These are phyloP conservation scores for Cynoglossus semilaevis DNA, from an alignment of 2,113 vertebrate species.

Conservation along the genomic window DNA sequence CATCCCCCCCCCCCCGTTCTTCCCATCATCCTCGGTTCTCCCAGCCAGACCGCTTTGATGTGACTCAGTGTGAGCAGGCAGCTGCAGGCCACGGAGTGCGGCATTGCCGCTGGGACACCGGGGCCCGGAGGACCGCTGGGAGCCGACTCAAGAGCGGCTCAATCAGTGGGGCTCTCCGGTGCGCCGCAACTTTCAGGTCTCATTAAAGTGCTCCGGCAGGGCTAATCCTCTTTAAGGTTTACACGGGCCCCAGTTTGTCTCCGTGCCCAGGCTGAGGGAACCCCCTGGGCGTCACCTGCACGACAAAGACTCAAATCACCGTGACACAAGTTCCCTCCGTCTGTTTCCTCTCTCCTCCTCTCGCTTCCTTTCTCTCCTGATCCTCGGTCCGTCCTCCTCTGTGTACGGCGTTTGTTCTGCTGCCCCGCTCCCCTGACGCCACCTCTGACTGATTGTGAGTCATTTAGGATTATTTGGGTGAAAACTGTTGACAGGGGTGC, in stretches of 20 bases:
- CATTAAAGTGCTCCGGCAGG: slow-evolving; percentile 86
- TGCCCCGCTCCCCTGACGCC: slow-evolving; percentile 59
- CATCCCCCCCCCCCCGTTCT: slow-evolving; percentile 19
- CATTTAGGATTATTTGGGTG: slow-evolving; percentile 74
- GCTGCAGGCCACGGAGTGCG: slow-evolving; percentile 55
- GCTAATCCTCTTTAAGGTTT: slow-evolving; percentile 94
- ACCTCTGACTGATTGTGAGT: slow-evolving; percentile 67
- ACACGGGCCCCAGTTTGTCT: slow-evolving; percentile 85
- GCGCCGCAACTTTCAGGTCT: slow-evolving; percentile 84
- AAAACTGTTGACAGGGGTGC: slow-evolving; percentile 72
- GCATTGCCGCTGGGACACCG: slow-evolving; percentile 53
- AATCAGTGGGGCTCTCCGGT: slow-evolving; percentile 79
- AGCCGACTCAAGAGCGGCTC: slow-evolving; percentile 78
- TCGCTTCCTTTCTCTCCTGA: slow-evolving; percentile 23
- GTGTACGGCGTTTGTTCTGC: slow-evolving; percentile 43
- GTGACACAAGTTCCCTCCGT: slow-evolving; percentile 65
- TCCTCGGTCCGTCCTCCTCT: slow-evolving; percentile 25
- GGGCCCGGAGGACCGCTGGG: slow-evolving; percentile 78
- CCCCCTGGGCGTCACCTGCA: slow-evolving; percentile 78
- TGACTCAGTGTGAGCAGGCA: slow-evolving; percentile 84
- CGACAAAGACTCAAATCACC: slow-evolving; percentile 71
- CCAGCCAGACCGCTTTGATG: slow-evolving; percentile 86
- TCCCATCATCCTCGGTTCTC: slow-evolving; percentile 49
- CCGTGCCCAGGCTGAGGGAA: slow-evolving; percentile 66
- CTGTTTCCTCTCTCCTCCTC: slow-evolving; percentile 35